A percentile compares a stretch with the other conserved stretches of the same genome.
These are phyloP conservation scores for Ephydatia muelleri DNA, from an alignment of 37 sponge, comb jelly and placozoan genomes.

Conservation along the genomic window DNA sequence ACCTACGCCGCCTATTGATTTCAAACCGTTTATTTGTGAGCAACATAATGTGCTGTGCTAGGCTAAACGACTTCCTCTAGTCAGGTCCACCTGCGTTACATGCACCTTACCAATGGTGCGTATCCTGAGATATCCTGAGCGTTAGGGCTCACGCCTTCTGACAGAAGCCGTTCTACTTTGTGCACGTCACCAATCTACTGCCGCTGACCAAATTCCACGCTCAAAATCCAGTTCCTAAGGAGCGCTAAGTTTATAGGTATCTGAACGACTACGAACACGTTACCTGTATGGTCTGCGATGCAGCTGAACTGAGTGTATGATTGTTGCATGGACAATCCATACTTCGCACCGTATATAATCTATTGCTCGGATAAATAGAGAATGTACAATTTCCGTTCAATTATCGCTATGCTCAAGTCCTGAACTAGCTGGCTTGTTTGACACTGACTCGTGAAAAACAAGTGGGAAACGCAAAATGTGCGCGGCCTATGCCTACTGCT, in stretches of 20 bases:
- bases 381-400: not conserved
- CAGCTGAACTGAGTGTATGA: slow-evolving; percentile 5
- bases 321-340: not conserved
- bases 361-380: not conserved
- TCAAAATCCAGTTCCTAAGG: slow-evolving; percentile 78
- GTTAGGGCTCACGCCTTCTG: slow-evolving; percentile 37
- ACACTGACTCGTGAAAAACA: not conserved
- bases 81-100: not conserved
- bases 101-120: slow-evolving; percentile 69
- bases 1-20: not conserved
- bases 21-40: not conserved
- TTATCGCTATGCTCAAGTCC: not conserved
- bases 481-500: not conserved
- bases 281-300: slow-evolving; percentile 57
- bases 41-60: not conserved
- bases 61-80: not conserved
- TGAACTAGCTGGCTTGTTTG: not conserved
- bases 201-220: slow-evolving; percentile 88
- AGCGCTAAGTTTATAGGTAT: not conserved
- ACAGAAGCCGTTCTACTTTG: slow-evolving; percentile 39
- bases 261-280: not conserved
- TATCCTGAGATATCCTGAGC: slow-evolving; percentile 75
- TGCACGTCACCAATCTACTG: slow-evolving; percentile 73
- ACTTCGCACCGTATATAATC: not conserved
- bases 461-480: not conserved